Evolutionary conservation across 2,113 vertebrate genomes (phyloP).

Genomic region (Phylloscopus trochiloides): DNA sequence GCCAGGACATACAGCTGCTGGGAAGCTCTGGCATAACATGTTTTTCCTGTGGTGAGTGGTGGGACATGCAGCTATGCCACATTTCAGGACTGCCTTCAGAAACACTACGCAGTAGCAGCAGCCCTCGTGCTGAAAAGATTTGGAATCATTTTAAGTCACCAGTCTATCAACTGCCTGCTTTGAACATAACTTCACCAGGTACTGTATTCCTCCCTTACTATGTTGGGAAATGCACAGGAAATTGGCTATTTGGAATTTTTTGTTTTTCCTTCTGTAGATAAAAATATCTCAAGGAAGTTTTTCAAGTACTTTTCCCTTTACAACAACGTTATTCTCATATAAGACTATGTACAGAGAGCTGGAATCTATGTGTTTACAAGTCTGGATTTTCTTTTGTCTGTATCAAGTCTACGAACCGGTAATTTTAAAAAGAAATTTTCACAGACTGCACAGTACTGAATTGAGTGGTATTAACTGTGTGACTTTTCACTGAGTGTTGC

Average conservation of each 20-base stretch:
- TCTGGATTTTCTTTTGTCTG: background rate
- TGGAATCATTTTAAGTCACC: background rate
- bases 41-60: background rate
- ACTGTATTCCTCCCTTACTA: background rate
- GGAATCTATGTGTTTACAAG: background rate
- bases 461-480: background rate
- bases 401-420: background rate
- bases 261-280: background rate
- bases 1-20: background rate
- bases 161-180: background rate
- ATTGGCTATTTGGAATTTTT: background rate
- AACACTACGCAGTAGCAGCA: background rate
- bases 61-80: background rate
- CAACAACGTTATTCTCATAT: background rate
- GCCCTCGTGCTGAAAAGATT: background rate
- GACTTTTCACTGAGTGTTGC: background rate
- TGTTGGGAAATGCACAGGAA: background rate
- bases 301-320: background rate
- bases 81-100: background rate
- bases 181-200: background rate
- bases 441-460: background rate
- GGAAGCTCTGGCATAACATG: background rate
- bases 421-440: background rate
- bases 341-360: background rate
- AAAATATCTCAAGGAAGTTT: background rate